Evolutionary conservation across 2,888 invertebrate genomes (phyloP), one percentile per base, ranked within the genome.

Genomic region (Ophion obscuratus): DNA sequence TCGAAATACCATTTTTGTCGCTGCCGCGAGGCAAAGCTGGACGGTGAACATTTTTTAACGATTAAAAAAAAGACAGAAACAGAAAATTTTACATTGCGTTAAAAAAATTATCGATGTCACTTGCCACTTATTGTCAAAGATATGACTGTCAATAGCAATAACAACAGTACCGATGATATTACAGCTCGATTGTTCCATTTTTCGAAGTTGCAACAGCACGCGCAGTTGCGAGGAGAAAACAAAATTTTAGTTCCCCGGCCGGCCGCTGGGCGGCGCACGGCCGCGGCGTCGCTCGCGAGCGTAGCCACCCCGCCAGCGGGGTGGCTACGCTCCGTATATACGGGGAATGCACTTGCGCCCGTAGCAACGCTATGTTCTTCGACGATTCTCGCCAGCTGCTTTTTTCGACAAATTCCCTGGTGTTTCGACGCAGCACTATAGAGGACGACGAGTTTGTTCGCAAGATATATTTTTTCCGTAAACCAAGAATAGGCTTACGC

Each of bases 181-280:
- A 53, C 53, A 4, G 5, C 9, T 40, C 40, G 5, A 5, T 53
- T 17, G 14, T 17, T 17, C 14, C 17, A 14, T 17, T 53, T 53
- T 53, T 53, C 53, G 14, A 47, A 47, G 11, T 53, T 4, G 17
- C 53, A 17, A 17, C 53, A 17, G 17, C 53, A 4, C 0, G 14
- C 17, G 17, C 5, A 14, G 14, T 17, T 17, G 53, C 14, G 53
- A 17, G 17, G 53, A 53, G 17, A 53, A 53, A 17, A 53, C 17
- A 53, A 53, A 17, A 17, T 6, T 53, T 47, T 24, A 70, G 70
- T 70, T 70, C 24, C 14, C 9, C 4, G n/a, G 6, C 10, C n/a
- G 70, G 11, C 70, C 70, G 70, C 70, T 27, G 24, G 70, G 70
- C 27, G 53, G 70, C 70, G 70, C 47, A 53, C 24, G 27, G 11